Base-by-base conservation (phyloP, 92 coral and sea anemone genomes). In the Zoanthus gigantus region DNA sequence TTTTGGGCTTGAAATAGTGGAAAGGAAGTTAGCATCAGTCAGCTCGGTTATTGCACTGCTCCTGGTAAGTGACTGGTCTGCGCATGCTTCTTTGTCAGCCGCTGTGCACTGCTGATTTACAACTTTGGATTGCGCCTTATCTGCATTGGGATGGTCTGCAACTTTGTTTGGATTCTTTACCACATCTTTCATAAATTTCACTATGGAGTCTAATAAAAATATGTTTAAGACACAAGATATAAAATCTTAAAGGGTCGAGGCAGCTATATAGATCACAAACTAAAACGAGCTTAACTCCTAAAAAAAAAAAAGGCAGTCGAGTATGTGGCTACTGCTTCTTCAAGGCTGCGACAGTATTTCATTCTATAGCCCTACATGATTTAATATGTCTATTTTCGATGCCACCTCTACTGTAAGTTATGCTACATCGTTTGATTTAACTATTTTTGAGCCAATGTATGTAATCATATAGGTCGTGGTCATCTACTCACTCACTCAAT, bases 41-140 rank as follows among this genome's bases (percentile, higher is more conserved):
- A 81, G 32, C 44, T 81, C 85, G 16, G 31, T 13, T 0, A 81
- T 52, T 9, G 74, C 45, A 23, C 47, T 45, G 3, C 74, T 45
- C 52, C 47, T 30, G 74, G 42, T 13, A 15, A 81, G 85, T n/a
- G 37, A 29, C 57, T 81, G 85, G 12, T 81, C 85, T 28, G 85
- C 85, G 75, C 85, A 81, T 66, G 85, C 85, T 14, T 65, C 60
- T 13, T 78, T 37, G 53, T 81, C 85, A 5, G 28, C 61, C 12
- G 60, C 58, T n/a, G n/a, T 66, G 47, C 85, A 81, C 42, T 65
- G 75, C 11, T 81, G 29, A 2, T 12, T 13, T 52, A 28, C 14
- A 30, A 44, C 42, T 29, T 45, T 46, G 9, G 1, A 1, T 18
- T 28, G n/a, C 4, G 60, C 23, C 4, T 63, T 23, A 4, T 81